These are phyloP conservation scores for Drosophila fulvimacula DNA, from an alignment of 2,888 invertebrate species.

Conservation along the genomic window DNA sequence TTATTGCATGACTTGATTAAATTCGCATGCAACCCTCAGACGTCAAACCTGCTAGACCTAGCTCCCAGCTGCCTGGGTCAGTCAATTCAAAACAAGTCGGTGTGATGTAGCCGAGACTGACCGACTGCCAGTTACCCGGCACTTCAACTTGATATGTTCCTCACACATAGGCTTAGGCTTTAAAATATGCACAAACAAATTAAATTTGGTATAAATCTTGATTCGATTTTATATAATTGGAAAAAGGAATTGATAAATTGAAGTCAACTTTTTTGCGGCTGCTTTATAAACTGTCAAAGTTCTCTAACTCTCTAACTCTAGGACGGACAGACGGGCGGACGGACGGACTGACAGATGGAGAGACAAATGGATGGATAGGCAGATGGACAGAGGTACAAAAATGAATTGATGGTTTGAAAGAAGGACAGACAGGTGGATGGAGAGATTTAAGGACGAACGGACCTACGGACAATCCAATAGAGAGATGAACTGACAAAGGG, in stretches of 20 bases:
- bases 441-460: neutral
- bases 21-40: slow-evolving; percentile 74
- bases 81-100: slow-evolving; percentile 33
- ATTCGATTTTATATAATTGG: neutral
- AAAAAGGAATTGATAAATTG: neutral
- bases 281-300: neutral
- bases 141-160: neutral
- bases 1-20: slow-evolving; percentile 84
- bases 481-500: neutral
- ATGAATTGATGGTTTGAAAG: neutral
- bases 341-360: neutral
- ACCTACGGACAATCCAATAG: neutral
- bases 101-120: neutral
- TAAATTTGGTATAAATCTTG: neutral
- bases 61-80: slow-evolving; percentile 40
- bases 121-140: neutral
- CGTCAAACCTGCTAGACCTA: slow-evolving; percentile 26
- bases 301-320: neutral
- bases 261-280: neutral
- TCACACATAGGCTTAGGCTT: neutral
- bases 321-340: neutral
- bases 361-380: neutral
- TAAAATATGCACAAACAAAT: fast-evolving
- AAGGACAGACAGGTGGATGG: neutral
- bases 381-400: neutral